A percentile compares a stretch with the other conserved stretches of the same genome.
These are phyloP conservation scores for Pyxicephalus adspersus DNA, from an alignment of 2,113 vertebrate species.

Conservation along the genomic window DNA sequence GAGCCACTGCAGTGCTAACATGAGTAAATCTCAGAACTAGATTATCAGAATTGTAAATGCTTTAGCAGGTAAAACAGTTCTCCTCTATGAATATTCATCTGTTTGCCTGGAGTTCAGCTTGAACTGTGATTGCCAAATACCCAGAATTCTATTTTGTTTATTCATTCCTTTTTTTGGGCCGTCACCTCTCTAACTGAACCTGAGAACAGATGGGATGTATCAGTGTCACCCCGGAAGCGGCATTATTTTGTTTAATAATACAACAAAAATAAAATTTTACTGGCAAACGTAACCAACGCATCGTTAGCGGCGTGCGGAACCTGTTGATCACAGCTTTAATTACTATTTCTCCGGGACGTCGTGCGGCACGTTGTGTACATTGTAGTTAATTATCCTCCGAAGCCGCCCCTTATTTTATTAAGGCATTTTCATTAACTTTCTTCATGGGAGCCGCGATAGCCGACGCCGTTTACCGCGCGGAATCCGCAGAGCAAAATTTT, in stretches of 20 bases:
- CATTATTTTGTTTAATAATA: constrained; percentile 1
- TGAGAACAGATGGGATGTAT: neutral
- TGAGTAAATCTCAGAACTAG: no score
- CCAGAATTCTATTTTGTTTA: no score
- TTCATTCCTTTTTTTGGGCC: no score
- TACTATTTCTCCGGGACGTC: constrained; percentile 5
- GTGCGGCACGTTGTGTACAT: neutral
- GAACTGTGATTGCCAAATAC: no score
- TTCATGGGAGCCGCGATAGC: constrained; percentile 9
- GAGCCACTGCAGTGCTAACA: no score
- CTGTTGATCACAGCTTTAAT: constrained; percentile 29
- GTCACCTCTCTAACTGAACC: no score
- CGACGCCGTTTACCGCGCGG: neutral
- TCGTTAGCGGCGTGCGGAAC: constrained; percentile 1
- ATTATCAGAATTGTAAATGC: no score
- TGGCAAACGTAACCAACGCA: neutral
- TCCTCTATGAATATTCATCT: no score
- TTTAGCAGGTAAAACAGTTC: no score
- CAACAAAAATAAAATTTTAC: constrained; percentile 1
- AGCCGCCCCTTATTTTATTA: constrained; percentile 34
- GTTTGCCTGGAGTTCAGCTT: no score
- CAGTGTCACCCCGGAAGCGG: no score
- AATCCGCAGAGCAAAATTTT: neutral
- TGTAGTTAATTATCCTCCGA: constrained; percentile 31
- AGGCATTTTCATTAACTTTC: constrained; percentile 29